A percentile compares a stretch with the other conserved stretches of the same genome.
Evolutionary conservation across 2,797 vertebrate species (phyloP).

Genomic region (Gephyroberyx darwinii): DNA sequence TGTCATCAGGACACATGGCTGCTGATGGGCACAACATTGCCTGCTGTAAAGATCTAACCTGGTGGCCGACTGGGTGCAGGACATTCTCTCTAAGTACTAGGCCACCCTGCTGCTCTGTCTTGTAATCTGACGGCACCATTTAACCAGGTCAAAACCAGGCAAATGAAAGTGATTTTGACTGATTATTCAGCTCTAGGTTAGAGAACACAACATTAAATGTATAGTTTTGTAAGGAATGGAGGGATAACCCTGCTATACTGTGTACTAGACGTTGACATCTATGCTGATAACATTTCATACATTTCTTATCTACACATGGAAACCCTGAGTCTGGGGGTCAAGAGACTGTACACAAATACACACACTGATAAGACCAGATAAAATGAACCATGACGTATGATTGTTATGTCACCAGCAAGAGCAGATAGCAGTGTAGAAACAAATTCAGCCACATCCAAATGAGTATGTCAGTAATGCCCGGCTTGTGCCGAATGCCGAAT

Average conservation of each 20-base stretch:
- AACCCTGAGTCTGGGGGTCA: slow-evolving; percentile 12
- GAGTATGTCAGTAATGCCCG: neutral
- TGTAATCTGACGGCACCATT: no score
- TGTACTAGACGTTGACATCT: neutral
- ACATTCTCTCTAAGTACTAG: no score
- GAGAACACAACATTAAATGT: no score
- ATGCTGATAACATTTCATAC: neutral
- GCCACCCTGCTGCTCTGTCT: no score
- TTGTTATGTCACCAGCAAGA: slow-evolving; percentile 1
- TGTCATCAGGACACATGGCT: no score
- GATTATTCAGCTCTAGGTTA: neutral
- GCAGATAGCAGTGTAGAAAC: neutral
- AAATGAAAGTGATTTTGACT: slow-evolving; percentile 1
- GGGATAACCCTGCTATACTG: neutral
- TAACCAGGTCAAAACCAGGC: no score
- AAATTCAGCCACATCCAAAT: neutral
- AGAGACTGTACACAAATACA: slow-evolving; percentile 3
- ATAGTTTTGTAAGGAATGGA: neutral
- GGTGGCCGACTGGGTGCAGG: no score
- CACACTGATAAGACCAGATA: slow-evolving; percentile 29
- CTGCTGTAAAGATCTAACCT: no score
- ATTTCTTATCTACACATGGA: slow-evolving; percentile 21
- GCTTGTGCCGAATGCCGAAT: neutral
- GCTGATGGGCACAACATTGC: no score
- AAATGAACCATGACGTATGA: slow-evolving; percentile 24